Percentiles rank a stretch among this genome's conserved stretches.
phyloP scores from a whole-genome alignment of 2,888 invertebrate genomes.

The Crepidodera aurea region DNA sequence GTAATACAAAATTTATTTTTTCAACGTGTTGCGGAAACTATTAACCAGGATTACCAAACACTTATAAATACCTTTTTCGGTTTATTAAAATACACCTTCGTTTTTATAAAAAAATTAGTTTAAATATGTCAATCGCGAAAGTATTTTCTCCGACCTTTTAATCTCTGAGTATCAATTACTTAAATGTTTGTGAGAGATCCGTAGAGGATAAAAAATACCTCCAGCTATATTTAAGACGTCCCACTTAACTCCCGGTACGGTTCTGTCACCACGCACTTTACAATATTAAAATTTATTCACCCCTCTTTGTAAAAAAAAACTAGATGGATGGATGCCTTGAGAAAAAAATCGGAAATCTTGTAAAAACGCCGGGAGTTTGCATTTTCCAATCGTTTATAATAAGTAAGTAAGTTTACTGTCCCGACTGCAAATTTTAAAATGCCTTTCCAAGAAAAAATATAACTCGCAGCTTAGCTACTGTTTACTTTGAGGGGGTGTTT shows the following conservation, averaged over 20 bases:
- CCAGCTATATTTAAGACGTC: too few relatives aligned
- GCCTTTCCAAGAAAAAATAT: not conserved
- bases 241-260: conserved; percentile 11
- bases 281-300: conserved; percentile 34
- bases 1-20: too few relatives aligned
- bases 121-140: too few relatives aligned
- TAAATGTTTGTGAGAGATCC: too few relatives aligned
- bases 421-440: not conserved
- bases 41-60: too few relatives aligned
- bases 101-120: too few relatives aligned
- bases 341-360: conserved; percentile 17
- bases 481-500: not conserved
- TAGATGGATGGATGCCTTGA: conserved; percentile 16
- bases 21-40: too few relatives aligned
- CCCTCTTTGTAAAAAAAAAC: conserved; percentile 23
- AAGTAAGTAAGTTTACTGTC: conserved; percentile 8
- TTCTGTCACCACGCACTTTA: conserved; percentile 24
- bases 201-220: too few relatives aligned
- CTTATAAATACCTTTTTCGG: too few relatives aligned
- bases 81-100: too few relatives aligned
- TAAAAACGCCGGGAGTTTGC: conserved; percentile 7
- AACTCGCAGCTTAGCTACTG: not conserved
- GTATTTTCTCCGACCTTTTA: too few relatives aligned
- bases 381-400: conserved; percentile 13
- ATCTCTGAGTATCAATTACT: too few relatives aligned